Base-by-base conservation (phyloP, 2,797 vertebrate species). In the Gadopsis bispinosus region DNA sequence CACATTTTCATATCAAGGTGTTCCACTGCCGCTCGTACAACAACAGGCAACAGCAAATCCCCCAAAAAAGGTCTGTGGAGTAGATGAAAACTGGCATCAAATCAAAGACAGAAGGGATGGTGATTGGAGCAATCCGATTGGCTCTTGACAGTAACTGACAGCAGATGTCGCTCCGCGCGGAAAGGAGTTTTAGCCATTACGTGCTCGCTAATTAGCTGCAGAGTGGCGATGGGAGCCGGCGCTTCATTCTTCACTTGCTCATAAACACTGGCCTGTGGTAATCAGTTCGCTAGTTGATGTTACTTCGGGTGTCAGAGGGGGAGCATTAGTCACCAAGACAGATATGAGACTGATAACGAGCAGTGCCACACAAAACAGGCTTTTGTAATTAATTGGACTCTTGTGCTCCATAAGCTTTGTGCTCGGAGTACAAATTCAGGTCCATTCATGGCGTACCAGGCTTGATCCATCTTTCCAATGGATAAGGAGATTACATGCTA, bases 301-400 rank as follows among this genome's bases (percentile, higher is more conserved):
- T 88, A 69, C 77, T 85, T 66, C 83, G 69, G 68, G 65, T 83
- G 83, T 83, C 71, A 55, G 19, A 77, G 61, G 64, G 48, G 76
- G 70, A 73, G 73, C 80, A 88, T 88, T 83, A 84, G 70, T 89
- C 85, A 85, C 64, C 20, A 29, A 83, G 80, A 85, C 75, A 79
- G 90, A 91, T 88, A 89, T 84, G 77, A 92, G 84, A 72, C 69
- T 31, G 90, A 88, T 88, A 90, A 88, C 71, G 48, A 90, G 88
- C 85, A 43, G 35, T 54, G 73, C 59, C 70, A 77, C 53, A 10
- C 83, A 72, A 91, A 89, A 87, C 73, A 81, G 80, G 67, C 80
- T 83, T 81, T 77, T 74, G 60, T 88, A 85, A 87, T 93, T 91
- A 90, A 90, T 88, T 89, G 84, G 82, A 80, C 81, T 68, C 26